Percentiles rank a stretch among this genome's conserved stretches.
Conservation (phyloP, 1,140 invertebrate genomes). For the Trichomalopsis sarcophagae region DNA sequence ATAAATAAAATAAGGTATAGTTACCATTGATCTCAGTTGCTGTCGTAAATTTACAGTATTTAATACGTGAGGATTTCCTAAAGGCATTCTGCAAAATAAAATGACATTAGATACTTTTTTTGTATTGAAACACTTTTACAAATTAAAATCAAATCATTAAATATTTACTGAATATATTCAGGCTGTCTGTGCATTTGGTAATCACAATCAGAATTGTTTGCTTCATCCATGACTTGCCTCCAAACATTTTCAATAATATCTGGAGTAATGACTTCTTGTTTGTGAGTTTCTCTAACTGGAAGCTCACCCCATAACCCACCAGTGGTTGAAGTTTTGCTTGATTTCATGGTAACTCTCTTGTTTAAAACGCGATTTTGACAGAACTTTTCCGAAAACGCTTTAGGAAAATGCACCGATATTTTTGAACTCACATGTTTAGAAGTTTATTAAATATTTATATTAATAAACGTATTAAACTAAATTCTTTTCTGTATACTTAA, state of each 20-base stretch:
- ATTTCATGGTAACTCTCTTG: constrained; percentile 63
- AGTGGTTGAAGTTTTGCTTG: constrained; percentile 61
- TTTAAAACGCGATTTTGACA: background rate
- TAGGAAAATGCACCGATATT: background rate
- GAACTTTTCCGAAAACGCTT: background rate
- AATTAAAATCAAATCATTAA: constrained; percentile 11
- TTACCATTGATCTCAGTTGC: constrained; percentile 68
- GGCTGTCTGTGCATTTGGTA: constrained; percentile 67
- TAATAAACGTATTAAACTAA: background rate
- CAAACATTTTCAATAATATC: constrained; percentile 73
- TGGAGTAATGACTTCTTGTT: constrained; percentile 72
- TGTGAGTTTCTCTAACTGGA: constrained; percentile 67
- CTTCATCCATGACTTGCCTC: constrained; percentile 71
- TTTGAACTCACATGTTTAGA: constrained; percentile 5
- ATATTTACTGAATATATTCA: constrained; percentile 69
- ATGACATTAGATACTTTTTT: background rate
- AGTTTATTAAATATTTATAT: too few species aligned
- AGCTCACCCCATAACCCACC: constrained; percentile 70
- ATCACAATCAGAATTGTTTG: constrained; percentile 66
- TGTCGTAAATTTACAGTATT: constrained; percentile 70
- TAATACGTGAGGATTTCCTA: constrained; percentile 69
- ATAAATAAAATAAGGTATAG: constrained; percentile 16
- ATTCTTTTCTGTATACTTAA: background rate
- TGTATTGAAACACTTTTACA: background rate
- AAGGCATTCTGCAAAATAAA: constrained; percentile 60